These are phyloP conservation scores for Bombus ignitus DNA, from an alignment of 1,140 invertebrate genomes.

Conservation along the genomic window DNA sequence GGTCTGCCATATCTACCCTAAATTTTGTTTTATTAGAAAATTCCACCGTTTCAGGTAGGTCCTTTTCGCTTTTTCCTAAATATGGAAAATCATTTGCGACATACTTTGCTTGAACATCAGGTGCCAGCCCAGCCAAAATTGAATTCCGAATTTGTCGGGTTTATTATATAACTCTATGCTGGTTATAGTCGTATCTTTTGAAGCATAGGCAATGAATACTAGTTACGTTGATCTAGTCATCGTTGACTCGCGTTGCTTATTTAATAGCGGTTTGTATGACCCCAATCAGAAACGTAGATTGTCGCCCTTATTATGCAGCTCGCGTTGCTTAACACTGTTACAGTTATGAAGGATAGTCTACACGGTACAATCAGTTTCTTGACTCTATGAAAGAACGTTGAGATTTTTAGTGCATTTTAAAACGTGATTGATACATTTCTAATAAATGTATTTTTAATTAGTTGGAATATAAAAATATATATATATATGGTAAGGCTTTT, in stretches of 20 bases:
- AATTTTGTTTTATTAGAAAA: no score
- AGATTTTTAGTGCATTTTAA: constrained; percentile 3
- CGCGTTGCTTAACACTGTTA: constrained; percentile 42
- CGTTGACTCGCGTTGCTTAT: constrained; percentile 39
- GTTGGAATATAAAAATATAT: background rate
- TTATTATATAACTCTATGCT: constrained; percentile 8
- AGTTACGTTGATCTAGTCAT: constrained; percentile 14
- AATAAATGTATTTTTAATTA: no score
- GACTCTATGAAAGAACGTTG: constrained; percentile 11
- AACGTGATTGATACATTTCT: no score
- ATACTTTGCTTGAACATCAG: no score
- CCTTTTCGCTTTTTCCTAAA: no score
- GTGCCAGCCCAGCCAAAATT: no score
- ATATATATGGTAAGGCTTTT: background rate
- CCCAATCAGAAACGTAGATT: constrained; percentile 42
- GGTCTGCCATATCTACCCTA: no score
- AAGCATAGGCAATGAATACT: constrained; percentile 10
- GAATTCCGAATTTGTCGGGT: no score
- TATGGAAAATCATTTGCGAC: no score
- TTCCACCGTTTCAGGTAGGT: no score
- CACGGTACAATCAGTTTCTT: constrained; percentile 40
- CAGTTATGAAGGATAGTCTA: constrained; percentile 32
- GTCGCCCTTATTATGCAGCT: constrained; percentile 42
- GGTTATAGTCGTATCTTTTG: background rate
- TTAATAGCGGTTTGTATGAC: constrained; percentile 5